phyloP scores from a whole-genome alignment of 2,888 invertebrate species.

The Tetanocera ferruginea region DNA sequence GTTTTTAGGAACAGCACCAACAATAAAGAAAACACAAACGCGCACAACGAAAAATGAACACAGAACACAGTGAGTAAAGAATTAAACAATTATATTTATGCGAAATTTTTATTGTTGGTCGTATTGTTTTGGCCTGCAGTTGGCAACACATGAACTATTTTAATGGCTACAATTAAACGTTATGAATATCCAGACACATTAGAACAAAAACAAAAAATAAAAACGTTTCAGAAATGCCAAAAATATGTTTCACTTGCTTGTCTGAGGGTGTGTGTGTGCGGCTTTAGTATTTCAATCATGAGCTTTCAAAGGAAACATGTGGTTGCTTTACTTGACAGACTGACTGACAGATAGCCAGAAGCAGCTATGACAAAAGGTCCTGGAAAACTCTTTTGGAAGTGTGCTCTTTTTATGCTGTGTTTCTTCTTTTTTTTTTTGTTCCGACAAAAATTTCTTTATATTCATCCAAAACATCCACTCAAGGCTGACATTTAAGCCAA shows the following conservation, averaged over 20 bases:
- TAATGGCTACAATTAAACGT: conserved; percentile 1
- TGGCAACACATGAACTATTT: conserved; percentile 19
- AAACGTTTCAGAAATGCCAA: background rate
- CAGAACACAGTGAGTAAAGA: too few relatives aligned
- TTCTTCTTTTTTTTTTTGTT: too few relatives aligned
- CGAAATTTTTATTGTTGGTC: background rate
- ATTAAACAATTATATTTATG: too few relatives aligned
- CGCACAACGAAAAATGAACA: background rate
- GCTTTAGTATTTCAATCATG: background rate
- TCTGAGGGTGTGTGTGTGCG: too few relatives aligned
- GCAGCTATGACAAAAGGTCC: too few relatives aligned
- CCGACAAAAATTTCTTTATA: too few relatives aligned
- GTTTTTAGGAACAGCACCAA: background rate
- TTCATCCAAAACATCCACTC: too few relatives aligned
- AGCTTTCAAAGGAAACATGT: background rate
- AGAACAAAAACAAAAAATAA: background rate
- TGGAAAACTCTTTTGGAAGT: too few relatives aligned
- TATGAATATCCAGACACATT: background rate
- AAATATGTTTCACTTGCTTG: conserved; percentile 14
- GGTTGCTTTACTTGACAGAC: background rate
- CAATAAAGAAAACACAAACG: background rate
- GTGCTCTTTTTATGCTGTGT: too few relatives aligned
- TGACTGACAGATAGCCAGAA: background rate
- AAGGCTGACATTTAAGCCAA: too few relatives aligned
- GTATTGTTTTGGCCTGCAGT: background rate